Percentiles rank a stretch among this genome's conserved stretches.
Evolutionary conservation across 1,140 invertebrate genomes (phyloP).

Genomic region (Palaemon carinicauda): DNA sequence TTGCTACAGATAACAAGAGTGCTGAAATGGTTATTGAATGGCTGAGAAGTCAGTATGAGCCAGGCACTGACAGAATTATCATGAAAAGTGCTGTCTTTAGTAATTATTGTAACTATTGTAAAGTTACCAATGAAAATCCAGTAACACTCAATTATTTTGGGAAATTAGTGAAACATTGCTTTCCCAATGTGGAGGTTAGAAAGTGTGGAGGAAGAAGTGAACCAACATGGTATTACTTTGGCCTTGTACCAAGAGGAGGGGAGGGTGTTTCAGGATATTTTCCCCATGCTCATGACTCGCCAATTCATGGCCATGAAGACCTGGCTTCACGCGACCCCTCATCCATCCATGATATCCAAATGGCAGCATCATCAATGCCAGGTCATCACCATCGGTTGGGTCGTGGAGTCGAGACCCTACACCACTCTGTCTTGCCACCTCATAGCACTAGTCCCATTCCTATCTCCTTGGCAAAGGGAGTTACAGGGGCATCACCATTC

Average conservation of each 20-base stretch:
- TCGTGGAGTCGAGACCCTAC: not conserved
- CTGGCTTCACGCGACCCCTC: constrained; percentile 7
- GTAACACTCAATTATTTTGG: constrained; percentile 59
- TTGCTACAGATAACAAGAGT: constrained; percentile 56
- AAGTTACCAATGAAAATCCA: constrained; percentile 47
- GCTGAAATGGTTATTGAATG: constrained; percentile 59
- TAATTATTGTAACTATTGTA: constrained; percentile 50
- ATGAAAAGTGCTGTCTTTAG: constrained; percentile 57
- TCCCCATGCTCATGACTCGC: not conserved
- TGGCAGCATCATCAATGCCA: not conserved
- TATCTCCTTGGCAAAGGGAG: constrained; percentile 10
- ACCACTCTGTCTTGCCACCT: not conserved
- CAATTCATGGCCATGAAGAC: constrained; percentile 11
- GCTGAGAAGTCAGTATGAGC: constrained; percentile 42
- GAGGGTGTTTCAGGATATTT: not conserved
- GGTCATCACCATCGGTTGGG: not conserved
- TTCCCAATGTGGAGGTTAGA: constrained; percentile 57
- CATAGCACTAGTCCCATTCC: constrained; percentile 45
- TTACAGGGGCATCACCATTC: not conserved
- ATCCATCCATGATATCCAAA: not conserved
- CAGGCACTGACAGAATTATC: constrained; percentile 43
- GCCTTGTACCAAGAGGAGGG: constrained; percentile 44
- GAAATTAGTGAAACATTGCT: constrained; percentile 59
- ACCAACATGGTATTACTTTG: constrained; percentile 59
- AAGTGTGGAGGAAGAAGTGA: constrained; percentile 58